Evolutionary conservation across 2,113 vertebrate genomes (phyloP), one percentile per base, ranked within the genome.

Genomic region (Passerina amoena): DNA sequence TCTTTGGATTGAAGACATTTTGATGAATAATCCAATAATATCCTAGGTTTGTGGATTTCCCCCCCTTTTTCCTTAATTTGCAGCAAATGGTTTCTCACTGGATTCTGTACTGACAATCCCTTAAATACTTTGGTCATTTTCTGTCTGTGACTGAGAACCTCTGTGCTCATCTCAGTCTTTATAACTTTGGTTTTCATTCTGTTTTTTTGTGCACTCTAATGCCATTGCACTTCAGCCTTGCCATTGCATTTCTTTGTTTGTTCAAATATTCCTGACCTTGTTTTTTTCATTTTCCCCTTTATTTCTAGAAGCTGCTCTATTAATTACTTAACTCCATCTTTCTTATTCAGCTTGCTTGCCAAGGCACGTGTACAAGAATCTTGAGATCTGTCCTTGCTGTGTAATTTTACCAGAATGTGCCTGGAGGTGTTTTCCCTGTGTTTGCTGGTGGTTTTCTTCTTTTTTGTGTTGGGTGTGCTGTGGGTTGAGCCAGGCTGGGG

Each of bases 311-410:
- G 15, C 40, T 68, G 31, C 17, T 87, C 2, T 5, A 27, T 65
- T 38, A 45, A 48, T 89, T 82, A 82, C 53, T 64, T 91, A 79
- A 38, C 18, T 7, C 9, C 7, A 9, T 15, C 30, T 69, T 78
- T 89, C 73, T 79, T 25, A 28, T 9, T 94, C 8, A 6, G 6
- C 25, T 88, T 81, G 13, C 35, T 84, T 92, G 31, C 37, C 0
- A 3, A 61, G 44, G 21, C 18, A 7, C 7, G 6, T 2, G 0
- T 27, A 9, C 45, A 56, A n/a, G 56, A 68, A 51, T 20, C 10
- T 48, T 15, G 37, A 63, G 50, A 47, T 82, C 19, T 47, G 18
- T 53, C 33, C 19, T 73, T 86, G 42, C 38, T 38, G 1, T 0
- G 0, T 77, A 28, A 47, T 44, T 77, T 88, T 92, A 24, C 22